Percentiles rank a stretch among this genome's conserved stretches.
These are phyloP conservation scores for Salpingus planirostris DNA, from an alignment of 2,888 invertebrate genomes.

Conservation along the genomic window DNA sequence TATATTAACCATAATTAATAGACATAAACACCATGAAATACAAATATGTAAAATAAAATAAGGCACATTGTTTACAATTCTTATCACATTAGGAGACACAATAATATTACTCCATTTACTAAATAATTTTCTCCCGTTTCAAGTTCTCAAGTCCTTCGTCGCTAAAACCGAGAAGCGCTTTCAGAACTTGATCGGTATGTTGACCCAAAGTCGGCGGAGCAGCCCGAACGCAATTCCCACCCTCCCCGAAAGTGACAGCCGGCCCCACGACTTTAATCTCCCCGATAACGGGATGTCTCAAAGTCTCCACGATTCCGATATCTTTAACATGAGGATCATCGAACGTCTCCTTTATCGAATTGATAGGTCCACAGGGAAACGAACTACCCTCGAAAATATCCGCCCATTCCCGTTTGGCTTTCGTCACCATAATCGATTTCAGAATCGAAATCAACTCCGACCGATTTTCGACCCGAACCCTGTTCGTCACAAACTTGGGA, in stretches of 20 bases:
- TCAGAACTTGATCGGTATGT: slow-evolving; percentile 73
- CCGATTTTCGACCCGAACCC: slow-evolving; percentile 67
- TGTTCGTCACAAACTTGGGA: slow-evolving; percentile 62
- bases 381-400: slow-evolving; percentile 58
- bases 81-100: too few relatives aligned
- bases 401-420: slow-evolving; percentile 69
- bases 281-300: slow-evolving; percentile 63
- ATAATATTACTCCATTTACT: too few relatives aligned
- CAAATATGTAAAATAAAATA: too few relatives aligned
- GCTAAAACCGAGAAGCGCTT: slow-evolving; percentile 55
- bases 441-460: slow-evolving; percentile 56
- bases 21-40: too few relatives aligned
- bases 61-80: too few relatives aligned
- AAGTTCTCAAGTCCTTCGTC: slow-evolving; percentile 49
- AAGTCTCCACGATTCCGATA: slow-evolving; percentile 61
- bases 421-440: slow-evolving; percentile 47
- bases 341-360: slow-evolving; percentile 78
- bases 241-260: slow-evolving; percentile 71
- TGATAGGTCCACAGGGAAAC: slow-evolving; percentile 87
- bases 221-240: slow-evolving; percentile 57
- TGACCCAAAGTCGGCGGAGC: slow-evolving; percentile 83
- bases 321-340: slow-evolving; percentile 75
- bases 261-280: slow-evolving; percentile 74
- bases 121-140: slow-evolving; percentile 41
- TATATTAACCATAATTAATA: too few relatives aligned